These are phyloP conservation scores for Galeopterus variegatus DNA, from an alignment of 2,113 vertebrate genomes.

Conservation along the genomic window DNA sequence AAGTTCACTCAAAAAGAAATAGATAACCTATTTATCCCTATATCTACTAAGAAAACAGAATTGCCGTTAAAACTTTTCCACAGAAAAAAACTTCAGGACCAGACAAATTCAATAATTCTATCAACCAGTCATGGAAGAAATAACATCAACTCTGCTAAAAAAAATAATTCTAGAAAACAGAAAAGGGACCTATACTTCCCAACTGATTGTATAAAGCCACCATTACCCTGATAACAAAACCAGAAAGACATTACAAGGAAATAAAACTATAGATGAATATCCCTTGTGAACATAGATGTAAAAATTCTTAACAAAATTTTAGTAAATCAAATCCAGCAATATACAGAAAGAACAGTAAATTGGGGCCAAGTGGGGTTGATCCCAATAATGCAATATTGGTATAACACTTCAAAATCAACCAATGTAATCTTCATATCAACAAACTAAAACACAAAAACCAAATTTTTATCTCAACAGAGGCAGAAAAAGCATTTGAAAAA, in stretches of 20 bases:
- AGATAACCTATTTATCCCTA: neutral
- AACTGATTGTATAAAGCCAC: neutral
- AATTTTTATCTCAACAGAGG: neutral
- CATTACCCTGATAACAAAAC: neutral
- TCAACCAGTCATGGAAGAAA: neutral
- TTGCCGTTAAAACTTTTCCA: neutral
- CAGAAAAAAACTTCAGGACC: neutral
- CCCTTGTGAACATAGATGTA: neutral
- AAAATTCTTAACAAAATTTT: neutral
- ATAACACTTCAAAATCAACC: neutral
- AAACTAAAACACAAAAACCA: neutral
- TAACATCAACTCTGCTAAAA: neutral
- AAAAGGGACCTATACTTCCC: neutral
- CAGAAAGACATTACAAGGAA: neutral
- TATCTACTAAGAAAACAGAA: neutral
- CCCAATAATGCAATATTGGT: neutral
- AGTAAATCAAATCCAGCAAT: neutral
- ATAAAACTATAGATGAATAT: neutral
- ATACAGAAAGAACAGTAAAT: neutral
- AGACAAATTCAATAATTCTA: conserved; percentile 31
- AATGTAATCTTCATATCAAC: neutral
- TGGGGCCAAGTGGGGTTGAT: neutral
- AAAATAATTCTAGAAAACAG: neutral
- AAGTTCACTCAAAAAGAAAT: neutral
- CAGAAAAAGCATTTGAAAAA: neutral